Base-by-base conservation (phyloP, 2,797 vertebrate species). In the Acestrorhynchus altus region DNA sequence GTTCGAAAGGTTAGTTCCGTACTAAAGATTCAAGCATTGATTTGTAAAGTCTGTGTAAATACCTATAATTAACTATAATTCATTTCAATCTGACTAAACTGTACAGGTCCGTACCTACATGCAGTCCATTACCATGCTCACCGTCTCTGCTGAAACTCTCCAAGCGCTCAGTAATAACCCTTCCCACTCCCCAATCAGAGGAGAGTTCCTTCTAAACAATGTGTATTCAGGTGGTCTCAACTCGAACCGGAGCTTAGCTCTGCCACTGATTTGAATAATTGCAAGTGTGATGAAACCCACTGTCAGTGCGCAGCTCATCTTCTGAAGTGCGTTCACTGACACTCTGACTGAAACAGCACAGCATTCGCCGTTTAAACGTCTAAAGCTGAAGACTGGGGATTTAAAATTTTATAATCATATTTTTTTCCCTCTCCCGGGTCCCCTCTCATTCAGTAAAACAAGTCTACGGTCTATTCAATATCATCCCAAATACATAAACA, bases 231-330 rank as follows among this genome's bases (percentile, higher is more conserved):
- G 54, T 15, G 13, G 54, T 28, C 54, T 24, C 22, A 4, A 31
- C 59, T 61, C 1, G 16, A 35, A 40, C 31, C 35, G 18, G 31
- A 61, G 35, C 59, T 35, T 42, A 4, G 42, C 40, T 59, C 18
- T 49, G 46, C 49, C 26, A 49, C 35, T 70, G 42, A 78, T 73
- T 56, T 78, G 63, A 78, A 78, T 78, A 78, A 72, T 78, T 72
- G 61, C 73, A 73, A 24, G 28, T 40, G 60, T 59, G 77, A 78
- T 65, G 40, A 78, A 78, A 78, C 42, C 60, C 28, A 64, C 24
- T 24, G 68, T 44, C 47, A 10, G 28, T 40, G 66, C 18, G 6
- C 13, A 9, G 54, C 59, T 61, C 46, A 22, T 42, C 31, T 13
- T 64, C 11, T 26, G n/a, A 70, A 52, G 40, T 35, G 47, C 26